These are phyloP conservation scores for Hylaea fasciaria DNA, from an alignment of 2,888 invertebrate species.

Conservation along the genomic window DNA sequence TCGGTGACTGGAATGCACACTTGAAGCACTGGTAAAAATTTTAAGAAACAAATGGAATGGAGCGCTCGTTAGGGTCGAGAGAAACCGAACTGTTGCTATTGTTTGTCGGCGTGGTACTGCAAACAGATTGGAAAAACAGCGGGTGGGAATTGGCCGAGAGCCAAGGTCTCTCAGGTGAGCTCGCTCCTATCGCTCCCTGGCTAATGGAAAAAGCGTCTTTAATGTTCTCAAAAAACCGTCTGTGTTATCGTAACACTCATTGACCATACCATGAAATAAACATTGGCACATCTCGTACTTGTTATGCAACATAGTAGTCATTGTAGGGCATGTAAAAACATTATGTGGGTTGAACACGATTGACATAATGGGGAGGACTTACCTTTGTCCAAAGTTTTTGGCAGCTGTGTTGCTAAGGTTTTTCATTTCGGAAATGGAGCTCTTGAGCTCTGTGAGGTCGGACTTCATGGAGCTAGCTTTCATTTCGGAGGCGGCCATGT, in stretches of 20 bases:
- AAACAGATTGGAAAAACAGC: slow-evolving; percentile 74
- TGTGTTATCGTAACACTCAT: slow-evolving; percentile 60
- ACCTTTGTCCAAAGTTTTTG: slow-evolving; percentile 79
- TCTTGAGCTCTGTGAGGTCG: slow-evolving; percentile 91
- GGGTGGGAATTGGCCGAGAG: slow-evolving; percentile 75
- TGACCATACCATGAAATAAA: slow-evolving; percentile 59
- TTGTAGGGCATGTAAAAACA: slow-evolving; percentile 32
- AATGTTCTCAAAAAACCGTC: slow-evolving; percentile 51
- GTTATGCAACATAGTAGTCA: slow-evolving; percentile 44
- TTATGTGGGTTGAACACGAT: slow-evolving; percentile 22
- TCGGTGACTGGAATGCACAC: slow-evolving; percentile 17
- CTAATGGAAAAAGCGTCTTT: slow-evolving; percentile 59
- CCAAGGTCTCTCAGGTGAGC: slow-evolving; percentile 83
- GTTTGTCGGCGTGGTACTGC: slow-evolving; percentile 80
- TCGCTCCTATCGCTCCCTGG: slow-evolving; percentile 63
- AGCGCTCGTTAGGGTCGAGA: slow-evolving; percentile 50
- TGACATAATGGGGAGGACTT: slow-evolving; percentile 41
- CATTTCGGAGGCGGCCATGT: slow-evolving; percentile 88
- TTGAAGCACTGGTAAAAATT: slow-evolving; percentile 23
- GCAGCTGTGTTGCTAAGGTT: slow-evolving; percentile 84
- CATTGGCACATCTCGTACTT: slow-evolving; percentile 51
- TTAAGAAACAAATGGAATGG: slow-evolving; percentile 37
- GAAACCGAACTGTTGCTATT: slow-evolving; percentile 74
- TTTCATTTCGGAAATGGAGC: slow-evolving; percentile 95
- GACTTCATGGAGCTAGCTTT: slow-evolving; percentile 93